Percentiles rank a stretch among this genome's conserved stretches.
Evolutionary conservation across 2,888 invertebrate genomes (phyloP).

Genomic region (Myopa tessellatipennis): DNA sequence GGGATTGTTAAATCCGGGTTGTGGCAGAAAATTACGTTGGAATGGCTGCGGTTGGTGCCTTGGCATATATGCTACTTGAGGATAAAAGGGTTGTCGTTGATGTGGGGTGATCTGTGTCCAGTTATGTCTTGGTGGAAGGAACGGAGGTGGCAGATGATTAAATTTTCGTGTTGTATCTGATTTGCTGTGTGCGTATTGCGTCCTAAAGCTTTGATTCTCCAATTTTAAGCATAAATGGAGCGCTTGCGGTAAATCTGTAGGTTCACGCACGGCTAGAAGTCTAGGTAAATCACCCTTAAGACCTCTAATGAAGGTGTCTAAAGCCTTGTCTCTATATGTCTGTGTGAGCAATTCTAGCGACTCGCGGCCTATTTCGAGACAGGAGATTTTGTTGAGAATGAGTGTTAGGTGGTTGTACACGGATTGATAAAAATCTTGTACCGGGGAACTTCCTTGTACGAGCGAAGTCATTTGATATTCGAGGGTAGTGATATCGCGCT

Average conservation of each 20-base stretch:
- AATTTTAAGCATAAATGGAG: constrained; percentile 8
- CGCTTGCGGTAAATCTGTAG: constrained; percentile 17
- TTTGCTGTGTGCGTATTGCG: background rate
- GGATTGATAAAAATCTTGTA: constrained; percentile 16
- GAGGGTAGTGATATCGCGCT: constrained; percentile 39
- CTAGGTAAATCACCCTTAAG: constrained; percentile 35
- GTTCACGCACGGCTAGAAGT: constrained; percentile 25
- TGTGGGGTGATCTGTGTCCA: background rate
- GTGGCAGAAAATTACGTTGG: background rate
- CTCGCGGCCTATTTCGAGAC: constrained; percentile 27
- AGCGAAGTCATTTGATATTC: constrained; percentile 42
- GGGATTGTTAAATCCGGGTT: background rate
- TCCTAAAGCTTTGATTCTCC: constrained; percentile 3
- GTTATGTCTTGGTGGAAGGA: background rate
- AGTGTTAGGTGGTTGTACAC: constrained; percentile 41
- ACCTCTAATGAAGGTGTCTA: constrained; percentile 40
- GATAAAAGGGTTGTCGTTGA: background rate
- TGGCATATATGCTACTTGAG: background rate
- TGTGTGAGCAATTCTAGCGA: constrained; percentile 36
- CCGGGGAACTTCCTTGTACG: background rate
- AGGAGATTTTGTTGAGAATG: constrained; percentile 36
- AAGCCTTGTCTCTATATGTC: constrained; percentile 39
- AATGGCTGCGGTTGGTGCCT: background rate
- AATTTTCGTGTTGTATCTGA: background rate
- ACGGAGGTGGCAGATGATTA: background rate